phyloP scores from a whole-genome alignment of 2,888 invertebrate genomes.

The Fragum fragum region DNA sequence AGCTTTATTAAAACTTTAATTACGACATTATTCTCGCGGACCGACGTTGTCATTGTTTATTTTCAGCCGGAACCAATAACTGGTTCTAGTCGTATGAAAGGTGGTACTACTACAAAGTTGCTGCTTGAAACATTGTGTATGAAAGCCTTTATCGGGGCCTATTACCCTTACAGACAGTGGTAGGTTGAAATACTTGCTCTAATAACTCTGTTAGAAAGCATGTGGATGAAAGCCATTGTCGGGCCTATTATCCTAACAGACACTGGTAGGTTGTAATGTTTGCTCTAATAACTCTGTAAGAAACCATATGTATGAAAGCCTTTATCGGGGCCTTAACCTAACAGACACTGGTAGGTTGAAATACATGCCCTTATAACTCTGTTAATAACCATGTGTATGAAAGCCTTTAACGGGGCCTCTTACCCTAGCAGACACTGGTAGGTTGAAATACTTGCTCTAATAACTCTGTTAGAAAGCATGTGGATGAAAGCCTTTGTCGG shows the following conservation, averaged over 20 bases:
- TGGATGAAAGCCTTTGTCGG: slow-evolving; percentile 58
- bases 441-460: background rate
- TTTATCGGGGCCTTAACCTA: slow-evolving; percentile 22
- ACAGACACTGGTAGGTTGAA: slow-evolving; percentile 26
- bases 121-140: slow-evolving; percentile 75
- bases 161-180: slow-evolving; percentile 28
- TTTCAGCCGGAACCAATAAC: slow-evolving; percentile 86
- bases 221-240: slow-evolving; percentile 65
- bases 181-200: slow-evolving; percentile 3
- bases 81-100: slow-evolving; percentile 87
- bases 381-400: slow-evolving; percentile 73
- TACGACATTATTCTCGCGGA: too few species aligned
- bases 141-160: slow-evolving; percentile 42
- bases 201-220: too few species aligned
- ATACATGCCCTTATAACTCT: slow-evolving; percentile 65
- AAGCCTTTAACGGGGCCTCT: slow-evolving; percentile 39
- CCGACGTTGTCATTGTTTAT: too few species aligned
- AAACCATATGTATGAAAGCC: slow-evolving; percentile 69
- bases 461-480: too few species aligned
- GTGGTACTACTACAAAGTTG: slow-evolving; percentile 86
- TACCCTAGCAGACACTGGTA: slow-evolving; percentile 30
- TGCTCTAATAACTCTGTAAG: too few species aligned
- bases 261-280: slow-evolving; percentile 23
- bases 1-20: too few species aligned
- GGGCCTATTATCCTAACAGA: slow-evolving; percentile 14